A percentile compares a stretch with the other conserved stretches of the same genome.
Evolutionary conservation across 2,888 invertebrate species (phyloP).

Genomic region (Axea sp.): DNA sequence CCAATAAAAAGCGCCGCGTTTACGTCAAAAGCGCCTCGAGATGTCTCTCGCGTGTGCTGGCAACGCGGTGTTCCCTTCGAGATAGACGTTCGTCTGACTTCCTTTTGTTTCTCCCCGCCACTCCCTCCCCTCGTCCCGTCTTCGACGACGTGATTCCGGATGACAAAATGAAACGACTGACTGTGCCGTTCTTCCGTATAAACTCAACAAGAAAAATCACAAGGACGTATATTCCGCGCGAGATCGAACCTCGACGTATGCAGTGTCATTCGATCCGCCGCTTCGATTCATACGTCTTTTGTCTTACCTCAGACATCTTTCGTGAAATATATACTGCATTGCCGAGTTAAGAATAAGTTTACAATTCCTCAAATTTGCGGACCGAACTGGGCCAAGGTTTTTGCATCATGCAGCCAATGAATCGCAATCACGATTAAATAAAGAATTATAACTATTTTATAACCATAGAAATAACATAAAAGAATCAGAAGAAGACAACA

Average conservation of each 20-base stretch:
- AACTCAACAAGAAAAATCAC: constrained; percentile 50
- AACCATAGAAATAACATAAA: no score
- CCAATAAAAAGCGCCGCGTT: constrained; percentile 34
- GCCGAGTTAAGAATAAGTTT: constrained; percentile 25
- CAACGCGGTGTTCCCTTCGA: constrained; percentile 17
- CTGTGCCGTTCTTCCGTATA: constrained; percentile 29
- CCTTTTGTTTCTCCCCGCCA: constrained; percentile 26
- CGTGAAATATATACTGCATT: constrained; percentile 17
- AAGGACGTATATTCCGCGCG: constrained; percentile 38
- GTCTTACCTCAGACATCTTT: constrained; percentile 3
- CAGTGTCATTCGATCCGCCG: constrained; percentile 37
- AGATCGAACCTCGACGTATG: constrained; percentile 56
- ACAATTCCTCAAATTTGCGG: no score
- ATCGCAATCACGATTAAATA: no score
- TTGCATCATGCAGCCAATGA: no score
- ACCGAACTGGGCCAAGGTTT: no score
- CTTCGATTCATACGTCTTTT: constrained; percentile 38
- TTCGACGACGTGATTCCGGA: constrained; percentile 7
- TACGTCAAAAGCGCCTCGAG: constrained; percentile 18
- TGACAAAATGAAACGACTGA: constrained; percentile 58
- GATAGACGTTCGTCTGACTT: constrained; percentile 19
- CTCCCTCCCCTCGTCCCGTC: not conserved
- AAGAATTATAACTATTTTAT: no score
- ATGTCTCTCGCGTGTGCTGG: constrained; percentile 3
- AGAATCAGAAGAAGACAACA: no score